Conservation (phyloP, 2,797 vertebrate genomes). For the Cichlasoma orientale region DNA sequence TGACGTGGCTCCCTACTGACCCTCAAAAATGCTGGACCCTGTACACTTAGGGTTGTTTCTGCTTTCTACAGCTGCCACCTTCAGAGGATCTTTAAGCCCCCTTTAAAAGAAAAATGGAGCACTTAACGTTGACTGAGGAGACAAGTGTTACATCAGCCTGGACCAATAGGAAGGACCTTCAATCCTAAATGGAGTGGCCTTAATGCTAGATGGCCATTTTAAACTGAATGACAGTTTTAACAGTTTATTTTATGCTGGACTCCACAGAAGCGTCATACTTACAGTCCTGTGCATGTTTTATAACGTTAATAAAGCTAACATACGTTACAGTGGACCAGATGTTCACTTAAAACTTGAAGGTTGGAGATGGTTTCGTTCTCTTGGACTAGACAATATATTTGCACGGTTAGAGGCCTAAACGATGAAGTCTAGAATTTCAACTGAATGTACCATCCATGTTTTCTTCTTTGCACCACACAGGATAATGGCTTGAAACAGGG, state of each 20-base stretch:
- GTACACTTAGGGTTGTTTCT: constrained; percentile 30
- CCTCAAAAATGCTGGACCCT: constrained; percentile 37
- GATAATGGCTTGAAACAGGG: constrained; percentile 36
- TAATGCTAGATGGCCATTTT: constrained; percentile 56
- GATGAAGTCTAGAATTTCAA: constrained; percentile 40
- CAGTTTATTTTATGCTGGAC: constrained; percentile 40
- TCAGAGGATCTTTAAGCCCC: constrained; percentile 16
- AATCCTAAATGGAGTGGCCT: constrained; percentile 61
- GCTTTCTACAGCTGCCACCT: constrained; percentile 11
- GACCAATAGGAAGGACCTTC: constrained; percentile 45
- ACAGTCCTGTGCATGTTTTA: constrained; percentile 38
- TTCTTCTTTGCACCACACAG: constrained; percentile 31
- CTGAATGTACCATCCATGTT: constrained; percentile 62
- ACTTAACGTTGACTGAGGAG: constrained; percentile 37
- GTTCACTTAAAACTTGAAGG: constrained; percentile 72
- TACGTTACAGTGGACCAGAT: constrained; percentile 55
- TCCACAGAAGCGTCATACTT: constrained; percentile 20
- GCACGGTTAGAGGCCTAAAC: constrained; percentile 48
- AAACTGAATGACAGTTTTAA: constrained; percentile 40
- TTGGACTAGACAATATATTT: constrained; percentile 47
- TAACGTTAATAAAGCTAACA: constrained; percentile 36
- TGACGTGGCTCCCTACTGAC: constrained; percentile 74
- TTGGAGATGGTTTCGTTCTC: constrained; percentile 35
- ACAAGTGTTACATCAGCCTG: constrained; percentile 18
- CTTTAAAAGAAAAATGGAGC: constrained; percentile 15